Conservation (phyloP, 2,113 vertebrate species). For the Pelodiscus sinensis region DNA sequence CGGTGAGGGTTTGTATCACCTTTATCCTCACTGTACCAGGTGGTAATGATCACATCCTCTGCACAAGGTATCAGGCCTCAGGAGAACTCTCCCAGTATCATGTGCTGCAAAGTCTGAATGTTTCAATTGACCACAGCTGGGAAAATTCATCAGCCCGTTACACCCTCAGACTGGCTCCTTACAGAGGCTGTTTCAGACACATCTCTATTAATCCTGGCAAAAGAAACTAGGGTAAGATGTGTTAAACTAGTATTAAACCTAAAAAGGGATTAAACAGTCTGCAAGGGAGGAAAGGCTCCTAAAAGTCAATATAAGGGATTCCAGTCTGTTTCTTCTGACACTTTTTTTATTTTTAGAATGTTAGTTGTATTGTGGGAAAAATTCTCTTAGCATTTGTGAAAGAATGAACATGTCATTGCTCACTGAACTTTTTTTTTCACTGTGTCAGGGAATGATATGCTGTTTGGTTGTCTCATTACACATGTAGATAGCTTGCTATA, state of each 20-base stretch:
- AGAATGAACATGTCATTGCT: neutral
- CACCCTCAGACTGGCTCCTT: neutral
- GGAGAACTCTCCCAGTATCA: fast-evolving
- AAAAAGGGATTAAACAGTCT: neutral
- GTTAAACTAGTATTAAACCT: neutral
- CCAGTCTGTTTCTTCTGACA: neutral
- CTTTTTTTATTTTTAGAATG: neutral
- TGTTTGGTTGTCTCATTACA: neutral
- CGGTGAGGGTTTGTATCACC: neutral
- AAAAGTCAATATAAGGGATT: neutral
- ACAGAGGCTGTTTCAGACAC: neutral
- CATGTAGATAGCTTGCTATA: neutral
- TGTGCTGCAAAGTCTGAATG: neutral
- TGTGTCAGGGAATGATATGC: neutral
- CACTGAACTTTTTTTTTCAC: neutral
- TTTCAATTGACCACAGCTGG: neutral
- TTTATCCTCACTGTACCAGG: neutral
- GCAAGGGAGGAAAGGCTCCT: fast-evolving
- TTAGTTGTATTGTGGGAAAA: neutral
- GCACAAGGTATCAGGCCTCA: neutral
- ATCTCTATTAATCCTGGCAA: neutral
- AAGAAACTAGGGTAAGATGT: neutral
- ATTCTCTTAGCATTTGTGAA: neutral
- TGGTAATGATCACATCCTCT: neutral
- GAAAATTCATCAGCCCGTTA: neutral